Evolutionary conservation across 2,113 vertebrate genomes (phyloP).

Genomic region (Brachionichthys hirsutus): DNA sequence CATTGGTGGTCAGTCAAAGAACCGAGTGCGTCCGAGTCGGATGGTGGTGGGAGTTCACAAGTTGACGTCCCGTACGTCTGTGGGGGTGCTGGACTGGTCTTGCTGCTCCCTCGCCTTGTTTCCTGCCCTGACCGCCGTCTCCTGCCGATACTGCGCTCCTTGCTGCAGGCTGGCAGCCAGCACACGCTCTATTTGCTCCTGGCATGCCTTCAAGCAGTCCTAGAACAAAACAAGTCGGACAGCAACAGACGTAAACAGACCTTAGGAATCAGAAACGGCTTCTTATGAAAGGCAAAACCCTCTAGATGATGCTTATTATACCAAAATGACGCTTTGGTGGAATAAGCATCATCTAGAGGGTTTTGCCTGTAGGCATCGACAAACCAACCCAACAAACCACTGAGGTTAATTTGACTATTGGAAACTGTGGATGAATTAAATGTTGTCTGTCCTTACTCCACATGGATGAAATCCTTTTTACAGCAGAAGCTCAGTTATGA

Average conservation of each 20-base stretch:
- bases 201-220: constrained; percentile 95
- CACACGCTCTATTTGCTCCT: constrained; percentile 95
- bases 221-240: constrained; percentile 54
- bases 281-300: too few species aligned
- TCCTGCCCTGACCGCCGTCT: constrained; percentile 70
- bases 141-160: constrained; percentile 78
- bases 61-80: constrained; percentile 93
- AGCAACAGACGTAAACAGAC: constrained; percentile 21
- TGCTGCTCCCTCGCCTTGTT: constrained; percentile 86
- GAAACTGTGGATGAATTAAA: neutral
- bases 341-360: too few species aligned
- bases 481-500: too few species aligned
- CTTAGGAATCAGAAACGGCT: neutral
- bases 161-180: constrained; percentile 87
- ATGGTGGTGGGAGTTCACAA: constrained; percentile 80
- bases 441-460: neutral
- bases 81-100: constrained; percentile 94
- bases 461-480: too few species aligned
- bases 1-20: constrained; percentile 30
- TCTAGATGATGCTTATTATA: too few species aligned
- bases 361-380: neutral
- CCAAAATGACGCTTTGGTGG: too few species aligned
- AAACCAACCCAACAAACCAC: neutral
- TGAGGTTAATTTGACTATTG: neutral
- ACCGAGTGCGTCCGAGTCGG: constrained; percentile 6